Evolutionary conservation across 2,797 vertebrate genomes (phyloP).

Genomic region (Parambassis ranga): DNA sequence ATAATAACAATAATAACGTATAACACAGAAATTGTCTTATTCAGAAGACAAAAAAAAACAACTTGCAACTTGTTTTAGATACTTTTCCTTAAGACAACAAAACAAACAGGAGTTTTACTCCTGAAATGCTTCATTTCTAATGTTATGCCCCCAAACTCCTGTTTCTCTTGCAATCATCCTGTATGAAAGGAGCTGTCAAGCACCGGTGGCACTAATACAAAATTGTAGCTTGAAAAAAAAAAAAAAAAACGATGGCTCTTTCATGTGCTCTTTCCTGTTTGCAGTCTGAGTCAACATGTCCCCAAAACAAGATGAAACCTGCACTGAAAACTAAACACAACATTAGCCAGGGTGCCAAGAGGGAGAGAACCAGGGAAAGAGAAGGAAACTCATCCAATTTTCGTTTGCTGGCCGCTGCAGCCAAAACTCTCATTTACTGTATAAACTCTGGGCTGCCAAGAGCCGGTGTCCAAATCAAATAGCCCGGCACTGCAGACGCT

Average conservation of each 20-base stretch:
- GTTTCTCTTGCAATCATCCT: background rate
- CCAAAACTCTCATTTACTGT: conserved; percentile 73
- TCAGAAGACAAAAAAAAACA: too few species aligned
- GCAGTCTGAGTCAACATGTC: conserved; percentile 29
- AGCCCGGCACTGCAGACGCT: conserved; percentile 49
- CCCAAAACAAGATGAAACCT: conserved; percentile 54
- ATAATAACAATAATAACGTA: too few species aligned
- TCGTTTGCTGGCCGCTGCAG: conserved; percentile 44
- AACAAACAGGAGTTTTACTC: too few species aligned
- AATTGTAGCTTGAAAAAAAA: too few species aligned
- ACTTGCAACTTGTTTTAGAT: too few species aligned
- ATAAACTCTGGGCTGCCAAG: conserved; percentile 61
- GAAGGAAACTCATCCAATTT: conserved; percentile 62
- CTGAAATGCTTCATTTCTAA: too few species aligned
- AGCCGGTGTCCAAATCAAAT: conserved; percentile 69
- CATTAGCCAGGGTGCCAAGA: conserved; percentile 55
- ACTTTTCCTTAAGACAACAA: too few species aligned
- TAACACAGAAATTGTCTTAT: too few species aligned
- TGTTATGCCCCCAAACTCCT: too few species aligned
- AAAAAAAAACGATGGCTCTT: too few species aligned
- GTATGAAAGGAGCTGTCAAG: background rate
- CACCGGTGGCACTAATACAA: background rate
- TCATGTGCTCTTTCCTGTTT: background rate
- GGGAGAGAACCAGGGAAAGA: conserved; percentile 35
- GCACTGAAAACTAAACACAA: conserved; percentile 52